Percentiles rank a stretch among this genome's conserved stretches.
Evolutionary conservation across 1,140 invertebrate genomes (phyloP).

Genomic region (Lordiphosa mommai): DNA sequence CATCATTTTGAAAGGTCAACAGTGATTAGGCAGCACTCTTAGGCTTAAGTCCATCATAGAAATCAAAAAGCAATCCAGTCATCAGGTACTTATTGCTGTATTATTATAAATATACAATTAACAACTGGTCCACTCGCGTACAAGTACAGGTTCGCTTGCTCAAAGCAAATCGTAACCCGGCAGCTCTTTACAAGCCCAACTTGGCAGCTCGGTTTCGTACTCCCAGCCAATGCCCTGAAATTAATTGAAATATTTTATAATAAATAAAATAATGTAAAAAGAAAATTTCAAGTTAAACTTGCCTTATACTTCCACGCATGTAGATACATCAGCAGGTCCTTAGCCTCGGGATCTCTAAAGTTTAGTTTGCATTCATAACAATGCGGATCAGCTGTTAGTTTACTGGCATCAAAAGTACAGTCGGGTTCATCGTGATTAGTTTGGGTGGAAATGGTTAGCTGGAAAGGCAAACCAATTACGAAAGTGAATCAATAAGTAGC

Average conservation of each 20-base stretch:
- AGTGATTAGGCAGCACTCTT: too few species aligned
- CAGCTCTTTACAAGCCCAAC: slow-evolving; percentile 84
- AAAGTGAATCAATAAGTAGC: too few species aligned
- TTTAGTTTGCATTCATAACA: slow-evolving; percentile 96
- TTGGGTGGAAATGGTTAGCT: slow-evolving; percentile 85
- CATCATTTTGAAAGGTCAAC: too few species aligned
- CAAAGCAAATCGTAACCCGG: too few species aligned
- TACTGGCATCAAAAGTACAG: slow-evolving; percentile 85
- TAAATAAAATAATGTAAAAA: not conserved
- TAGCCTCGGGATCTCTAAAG: slow-evolving; percentile 93
- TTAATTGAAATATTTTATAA: not conserved
- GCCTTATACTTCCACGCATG: slow-evolving; percentile 96
- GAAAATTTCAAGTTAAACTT: slow-evolving; percentile 53
- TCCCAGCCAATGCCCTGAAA: slow-evolving; percentile 91
- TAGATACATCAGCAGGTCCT: slow-evolving; percentile 96
- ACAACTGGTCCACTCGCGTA: too few species aligned
- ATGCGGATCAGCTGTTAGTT: slow-evolving; percentile 90
- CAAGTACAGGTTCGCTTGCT: too few species aligned
- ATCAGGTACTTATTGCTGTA: too few species aligned
- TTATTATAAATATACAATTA: too few species aligned
- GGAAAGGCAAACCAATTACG: too few species aligned
- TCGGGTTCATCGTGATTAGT: slow-evolving; percentile 88
- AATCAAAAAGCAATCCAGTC: too few species aligned
- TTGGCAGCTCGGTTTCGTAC: slow-evolving; percentile 92
- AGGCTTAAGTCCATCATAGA: too few species aligned